Evolutionary conservation across 1,140 invertebrate genomes (phyloP), one percentile per base, ranked within the genome.

Genomic region (Pararge aegeria): DNA sequence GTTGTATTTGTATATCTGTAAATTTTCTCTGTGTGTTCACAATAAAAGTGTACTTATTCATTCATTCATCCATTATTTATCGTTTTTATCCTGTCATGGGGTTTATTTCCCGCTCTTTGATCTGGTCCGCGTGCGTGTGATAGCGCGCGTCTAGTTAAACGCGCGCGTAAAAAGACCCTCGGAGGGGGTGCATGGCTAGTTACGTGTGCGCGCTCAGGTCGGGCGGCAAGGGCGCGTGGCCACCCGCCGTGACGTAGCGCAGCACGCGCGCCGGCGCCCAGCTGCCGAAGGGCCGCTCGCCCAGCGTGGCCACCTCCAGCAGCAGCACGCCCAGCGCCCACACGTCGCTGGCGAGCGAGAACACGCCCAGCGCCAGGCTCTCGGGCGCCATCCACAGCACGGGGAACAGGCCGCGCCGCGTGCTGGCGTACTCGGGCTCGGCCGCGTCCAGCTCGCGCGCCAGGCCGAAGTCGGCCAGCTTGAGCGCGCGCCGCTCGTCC

Each of bases 311-410:
- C 30, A 97, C 93, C 77, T 97, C 96, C 74, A 95, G 96, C 0
- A 97, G 82, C 1, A 97, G 81, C 16, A 97, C 94, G 12, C 95
- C 96, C 69, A 94, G 96, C 29, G 95, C 95, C 96, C 96, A 97
- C 15, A 97, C 92, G 78, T 98, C 96, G 0, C 95, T 95, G 3
- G 93, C 93, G 12, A 94, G 91, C 5, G 95, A 95, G 72, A 97
- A 97, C 15, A 95, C 88, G 9, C 96, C 96, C 6, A 94, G 75
- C 0, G 89, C 92, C 1, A 97, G 79, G 44, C 94, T 94, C 85
- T 97, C 96, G 0, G 96, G 96, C 2, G 96, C 93, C 97, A 98
- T 98, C 97, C 97, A 98, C 71, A 97, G 90, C 1, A 98, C 96
- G 0, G 97, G 97, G 34, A 98, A 85, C 89, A 97, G 94, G 7